phyloP scores from a whole-genome alignment of 2,797 vertebrate genomes.

The Micropoecilia bifurca region DNA sequence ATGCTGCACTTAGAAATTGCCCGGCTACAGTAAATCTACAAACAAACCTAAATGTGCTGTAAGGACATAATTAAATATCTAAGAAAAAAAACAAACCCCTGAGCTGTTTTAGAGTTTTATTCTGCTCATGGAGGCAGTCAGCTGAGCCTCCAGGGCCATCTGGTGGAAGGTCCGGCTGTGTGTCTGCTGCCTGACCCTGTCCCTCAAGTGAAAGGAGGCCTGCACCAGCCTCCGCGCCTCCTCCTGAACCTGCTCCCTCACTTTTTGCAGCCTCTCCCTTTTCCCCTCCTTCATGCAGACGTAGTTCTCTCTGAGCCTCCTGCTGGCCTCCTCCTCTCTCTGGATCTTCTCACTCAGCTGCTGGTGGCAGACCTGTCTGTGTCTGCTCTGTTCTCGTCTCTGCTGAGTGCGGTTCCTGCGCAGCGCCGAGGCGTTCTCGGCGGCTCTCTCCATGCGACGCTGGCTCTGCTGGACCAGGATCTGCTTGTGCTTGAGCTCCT shows the following conservation, averaged over 20 bases:
- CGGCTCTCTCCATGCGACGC: slow-evolving; percentile 67
- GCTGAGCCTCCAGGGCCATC: slow-evolving; percentile 76
- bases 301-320: slow-evolving; percentile 60
- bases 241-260: slow-evolving; percentile 72
- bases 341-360: slow-evolving; percentile 70
- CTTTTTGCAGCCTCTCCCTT: slow-evolving; percentile 69
- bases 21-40: not conserved
- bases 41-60: not conserved
- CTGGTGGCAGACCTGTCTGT: slow-evolving; percentile 68
- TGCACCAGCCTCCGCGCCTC: slow-evolving; percentile 70
- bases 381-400: slow-evolving; percentile 48
- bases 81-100: not conserved
- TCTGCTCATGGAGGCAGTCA: slow-evolving; percentile 59
- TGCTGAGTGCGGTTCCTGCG: slow-evolving; percentile 46
- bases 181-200: slow-evolving; percentile 71
- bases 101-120: slow-evolving; percentile 58
- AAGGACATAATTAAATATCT: not conserved
- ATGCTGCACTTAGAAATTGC: not conserved
- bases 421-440: slow-evolving; percentile 34
- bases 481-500: slow-evolving; percentile 64
- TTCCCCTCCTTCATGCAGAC: slow-evolving; percentile 74
- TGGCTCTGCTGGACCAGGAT: slow-evolving; percentile 69
- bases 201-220: slow-evolving; percentile 81
- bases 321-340: slow-evolving; percentile 74
- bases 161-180: slow-evolving; percentile 69